A percentile compares a stretch with the other conserved stretches of the same genome.
These are phyloP conservation scores for Mormyrus iriodes DNA, from an alignment of 2,113 vertebrate species.

Conservation along the genomic window DNA sequence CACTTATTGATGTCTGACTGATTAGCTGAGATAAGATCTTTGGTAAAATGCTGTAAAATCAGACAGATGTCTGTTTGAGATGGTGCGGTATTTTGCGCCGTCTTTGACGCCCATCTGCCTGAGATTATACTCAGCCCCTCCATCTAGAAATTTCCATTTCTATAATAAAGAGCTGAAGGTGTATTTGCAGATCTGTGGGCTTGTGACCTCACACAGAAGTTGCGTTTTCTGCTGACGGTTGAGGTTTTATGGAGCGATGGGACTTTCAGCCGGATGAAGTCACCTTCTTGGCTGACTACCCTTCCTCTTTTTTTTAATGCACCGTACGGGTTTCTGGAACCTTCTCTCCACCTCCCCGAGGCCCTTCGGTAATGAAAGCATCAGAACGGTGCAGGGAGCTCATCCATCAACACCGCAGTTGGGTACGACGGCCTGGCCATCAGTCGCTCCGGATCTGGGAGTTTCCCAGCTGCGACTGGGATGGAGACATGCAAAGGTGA, in stretches of 20 bases:
- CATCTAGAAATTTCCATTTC: neutral
- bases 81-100: neutral
- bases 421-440: neutral
- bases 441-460: neutral
- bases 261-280: constrained; percentile 14
- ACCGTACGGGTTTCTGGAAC: constrained; percentile 4
- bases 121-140: neutral
- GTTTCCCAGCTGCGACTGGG: neutral
- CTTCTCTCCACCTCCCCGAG: constrained; percentile 13
- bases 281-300: constrained; percentile 14
- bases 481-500: neutral
- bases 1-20: neutral
- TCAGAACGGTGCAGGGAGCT: neutral
- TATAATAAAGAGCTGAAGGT: neutral
- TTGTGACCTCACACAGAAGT: neutral
- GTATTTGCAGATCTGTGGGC: neutral
- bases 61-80: neutral
- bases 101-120: neutral
- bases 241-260: constrained; percentile 11
- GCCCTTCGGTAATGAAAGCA: constrained; percentile 20
- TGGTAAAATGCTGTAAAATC: neutral
- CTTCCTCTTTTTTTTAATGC: constrained; percentile 2
- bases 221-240: constrained; percentile 16
- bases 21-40: neutral
- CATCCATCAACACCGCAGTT: neutral